Evolutionary conservation across 2,888 invertebrate genomes (phyloP).

Genomic region (Thysanoteuthis rhombus): DNA sequence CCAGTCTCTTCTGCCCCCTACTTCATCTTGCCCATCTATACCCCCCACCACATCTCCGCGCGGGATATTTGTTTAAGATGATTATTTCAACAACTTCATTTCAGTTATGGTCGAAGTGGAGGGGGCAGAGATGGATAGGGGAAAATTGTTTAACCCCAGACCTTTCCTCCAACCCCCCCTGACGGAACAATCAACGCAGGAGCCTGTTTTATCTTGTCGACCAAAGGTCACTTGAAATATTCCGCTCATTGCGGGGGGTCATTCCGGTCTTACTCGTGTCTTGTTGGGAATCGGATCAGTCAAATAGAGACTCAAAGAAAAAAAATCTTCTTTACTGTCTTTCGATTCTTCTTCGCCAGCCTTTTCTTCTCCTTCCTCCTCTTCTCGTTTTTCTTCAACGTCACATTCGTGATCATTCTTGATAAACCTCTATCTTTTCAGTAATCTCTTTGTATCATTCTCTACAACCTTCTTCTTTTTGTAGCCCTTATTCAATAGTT

Average conservation of each 20-base stretch:
- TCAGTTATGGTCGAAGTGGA: neutral
- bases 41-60: no score
- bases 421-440: neutral
- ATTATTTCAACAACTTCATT: neutral
- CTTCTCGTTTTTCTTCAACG: neutral
- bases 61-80: neutral
- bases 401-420: neutral
- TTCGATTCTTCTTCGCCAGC: neutral
- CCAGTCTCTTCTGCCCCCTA: neutral
- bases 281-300: neutral
- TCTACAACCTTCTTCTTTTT: no score
- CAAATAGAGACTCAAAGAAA: neutral
- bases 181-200: neutral
- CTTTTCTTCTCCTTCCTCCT: neutral
- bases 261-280: neutral
- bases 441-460: neutral
- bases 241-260: neutral
- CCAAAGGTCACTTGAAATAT: neutral
- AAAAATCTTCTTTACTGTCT: neutral
- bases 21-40: no score
- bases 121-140: neutral
- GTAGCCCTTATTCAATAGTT: no score
- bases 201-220: neutral
- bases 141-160: neutral
- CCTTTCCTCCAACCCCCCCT: neutral